Evolutionary conservation across 2,888 invertebrate species (phyloP), one percentile per base, ranked within the genome.

Genomic region (Drosophila prolongata): DNA sequence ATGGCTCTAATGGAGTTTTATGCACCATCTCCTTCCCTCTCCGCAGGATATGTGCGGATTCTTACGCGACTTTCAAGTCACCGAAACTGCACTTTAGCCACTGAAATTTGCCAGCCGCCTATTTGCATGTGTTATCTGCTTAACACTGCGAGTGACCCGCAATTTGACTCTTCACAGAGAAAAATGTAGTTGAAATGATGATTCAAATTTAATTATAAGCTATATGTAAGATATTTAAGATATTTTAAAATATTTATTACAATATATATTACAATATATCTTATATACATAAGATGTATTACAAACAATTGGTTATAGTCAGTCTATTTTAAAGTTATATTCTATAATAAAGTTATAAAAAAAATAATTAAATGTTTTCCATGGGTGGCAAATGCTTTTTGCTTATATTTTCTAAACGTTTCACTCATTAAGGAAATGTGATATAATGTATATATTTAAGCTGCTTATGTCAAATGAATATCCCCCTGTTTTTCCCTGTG

Each of bases 1-100:
- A 71, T 76, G 66, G 75, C 75, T 62, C 58, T 75, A 76, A 76
- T 76, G 75, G 75, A 71, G 70, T 76, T 71, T 71, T 71, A 62
- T 76, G 70, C 61, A 46, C 43, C 43, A 19, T 34, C 70, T 40
- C 49, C 56, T n/a, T 30, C 24, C 16, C 16, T 14, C 19, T 4
- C 9, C 4, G 10, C 38, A 46, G 60, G 60, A 64, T 52, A 35
- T 43, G 35, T 43, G 43, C 10, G 42, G 54, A 59, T 24, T 53
- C 59, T 42, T 40, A 24, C 50, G 40, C 62, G 49, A n/a, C 42
- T 61, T 64, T 61, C 35, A 64, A 61, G 62, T 49, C 61, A 64
- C 49, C 62, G 35, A 61, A 61, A 61, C 61, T 67, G 66, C 67
- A 50, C 67, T 56, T 66, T 67, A 66, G 56, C 58, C 58, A 35